A percentile compares a stretch with the other conserved stretches of the same genome.
Conservation (phyloP, 2,113 vertebrate genomes). For the Theristicus caerulescens region DNA sequence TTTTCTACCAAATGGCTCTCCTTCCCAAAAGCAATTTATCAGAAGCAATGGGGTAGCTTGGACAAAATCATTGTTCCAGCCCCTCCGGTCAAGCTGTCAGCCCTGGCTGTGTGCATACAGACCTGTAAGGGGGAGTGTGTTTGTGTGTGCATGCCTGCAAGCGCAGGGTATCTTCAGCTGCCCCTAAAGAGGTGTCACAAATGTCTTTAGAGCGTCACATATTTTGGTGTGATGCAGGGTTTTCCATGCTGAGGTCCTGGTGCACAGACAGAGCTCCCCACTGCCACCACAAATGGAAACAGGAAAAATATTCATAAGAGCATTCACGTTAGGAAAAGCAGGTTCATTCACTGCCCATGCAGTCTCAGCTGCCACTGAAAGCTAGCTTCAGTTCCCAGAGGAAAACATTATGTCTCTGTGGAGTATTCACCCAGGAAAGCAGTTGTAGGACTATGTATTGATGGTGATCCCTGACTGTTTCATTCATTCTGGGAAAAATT, state of each 20-base stretch:
- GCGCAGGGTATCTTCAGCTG: neutral
- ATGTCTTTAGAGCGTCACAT: neutral
- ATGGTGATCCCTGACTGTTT: neutral
- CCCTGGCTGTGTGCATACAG: neutral
- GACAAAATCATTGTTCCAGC: neutral
- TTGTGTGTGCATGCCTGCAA: neutral
- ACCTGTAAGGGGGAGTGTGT: neutral
- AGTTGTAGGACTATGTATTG: neutral
- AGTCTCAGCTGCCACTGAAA: neutral
- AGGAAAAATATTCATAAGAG: neutral
- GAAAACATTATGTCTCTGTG: neutral
- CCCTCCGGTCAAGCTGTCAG: neutral
- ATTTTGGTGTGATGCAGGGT: neutral
- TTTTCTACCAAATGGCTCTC: neutral
- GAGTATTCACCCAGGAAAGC: neutral
- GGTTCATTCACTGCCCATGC: neutral
- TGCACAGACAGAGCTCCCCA: neutral
- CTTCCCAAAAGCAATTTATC: neutral
- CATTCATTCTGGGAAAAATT: neutral
- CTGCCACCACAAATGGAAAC: neutral
- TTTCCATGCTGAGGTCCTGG: neutral
- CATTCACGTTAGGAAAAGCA: fast-evolving
- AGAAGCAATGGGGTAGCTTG: neutral
- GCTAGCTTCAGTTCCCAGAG: neutral
- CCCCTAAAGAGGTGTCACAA: neutral